These are phyloP conservation scores for Nerophis lumbriciformis DNA, from an alignment of 2,113 vertebrate species.

Conservation along the genomic window DNA sequence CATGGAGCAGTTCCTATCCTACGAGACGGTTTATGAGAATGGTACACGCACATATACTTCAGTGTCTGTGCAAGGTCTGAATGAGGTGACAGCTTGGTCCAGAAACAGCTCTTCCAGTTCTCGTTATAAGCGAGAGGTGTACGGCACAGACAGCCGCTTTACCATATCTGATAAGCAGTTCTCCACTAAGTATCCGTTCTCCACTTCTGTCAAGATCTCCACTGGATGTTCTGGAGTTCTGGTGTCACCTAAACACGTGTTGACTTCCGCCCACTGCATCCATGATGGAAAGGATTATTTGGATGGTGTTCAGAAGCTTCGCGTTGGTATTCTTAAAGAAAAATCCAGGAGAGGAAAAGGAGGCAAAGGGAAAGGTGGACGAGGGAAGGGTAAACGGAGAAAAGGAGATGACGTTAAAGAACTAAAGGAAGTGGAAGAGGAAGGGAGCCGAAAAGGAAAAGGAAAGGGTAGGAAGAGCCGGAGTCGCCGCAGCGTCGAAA, in stretches of 20 bases:
- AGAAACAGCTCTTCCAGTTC: constrained; percentile 30
- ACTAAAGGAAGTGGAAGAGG: constrained; percentile 39
- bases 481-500: constrained; percentile 51
- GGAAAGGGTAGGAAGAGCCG: constrained; percentile 62
- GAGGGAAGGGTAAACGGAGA: constrained; percentile 59
- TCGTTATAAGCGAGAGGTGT: constrained; percentile 83
- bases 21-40: constrained; percentile 90
- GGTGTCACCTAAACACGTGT: constrained; percentile 85
- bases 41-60: constrained; percentile 86
- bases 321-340: constrained; percentile 84
- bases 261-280: constrained; percentile 93
- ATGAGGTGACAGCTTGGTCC: constrained; percentile 25
- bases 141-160: constrained; percentile 89
- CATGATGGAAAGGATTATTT: constrained; percentile 88
- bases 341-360: constrained; percentile 74
- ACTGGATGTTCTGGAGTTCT: constrained; percentile 91
- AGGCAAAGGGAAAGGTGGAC: constrained; percentile 56
- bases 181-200: constrained; percentile 88
- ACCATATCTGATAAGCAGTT: constrained; percentile 87
- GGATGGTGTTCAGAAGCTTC: constrained; percentile 80
- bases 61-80: constrained; percentile 74
- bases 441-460: constrained; percentile 53
- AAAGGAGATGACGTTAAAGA: constrained; percentile 57
- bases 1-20: constrained; percentile 84
- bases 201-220: constrained; percentile 89